Evolutionary conservation across 2,888 invertebrate genomes (phyloP).

Genomic region (Allolobophora icterica): DNA sequence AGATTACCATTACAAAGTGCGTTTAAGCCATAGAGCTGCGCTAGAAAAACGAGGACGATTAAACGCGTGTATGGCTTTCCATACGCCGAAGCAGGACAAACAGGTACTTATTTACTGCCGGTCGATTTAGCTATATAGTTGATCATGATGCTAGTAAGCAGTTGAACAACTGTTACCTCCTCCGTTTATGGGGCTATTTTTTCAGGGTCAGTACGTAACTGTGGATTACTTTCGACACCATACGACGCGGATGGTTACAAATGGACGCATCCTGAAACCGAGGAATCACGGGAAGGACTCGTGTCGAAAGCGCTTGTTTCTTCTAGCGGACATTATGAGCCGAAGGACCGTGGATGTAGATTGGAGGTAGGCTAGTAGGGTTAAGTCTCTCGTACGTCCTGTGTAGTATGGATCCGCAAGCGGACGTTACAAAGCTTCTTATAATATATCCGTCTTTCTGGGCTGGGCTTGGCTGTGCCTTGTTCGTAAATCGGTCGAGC

Average conservation of each 20-base stretch:
- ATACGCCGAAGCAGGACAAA: neutral
- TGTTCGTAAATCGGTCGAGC: neutral
- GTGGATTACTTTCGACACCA: neutral
- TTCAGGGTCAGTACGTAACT: neutral
- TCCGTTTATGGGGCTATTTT: neutral
- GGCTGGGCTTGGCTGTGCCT: neutral
- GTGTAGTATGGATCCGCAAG: neutral
- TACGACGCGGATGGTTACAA: conserved; percentile 3
- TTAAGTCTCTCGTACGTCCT: neutral
- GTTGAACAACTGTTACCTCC: neutral
- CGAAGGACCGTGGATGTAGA: conserved; percentile 9
- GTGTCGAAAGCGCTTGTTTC: neutral
- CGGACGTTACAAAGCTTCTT: neutral
- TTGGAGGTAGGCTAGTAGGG: neutral
- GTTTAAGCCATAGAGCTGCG: neutral
- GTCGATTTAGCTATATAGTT: neutral
- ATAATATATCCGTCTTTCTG: neutral
- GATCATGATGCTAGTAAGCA: neutral
- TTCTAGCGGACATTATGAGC: conserved; percentile 1
- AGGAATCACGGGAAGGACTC: neutral
- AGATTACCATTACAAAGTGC: too few species aligned
- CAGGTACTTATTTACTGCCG: conserved; percentile 1
- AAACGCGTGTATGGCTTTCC: neutral
- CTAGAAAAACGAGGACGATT: neutral
- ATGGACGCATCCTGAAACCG: neutral